A percentile compares a stretch with the other conserved stretches of the same genome.
phyloP scores from a whole-genome alignment of 2,797 vertebrate genomes.

The Platyrinchus mystaceus region DNA sequence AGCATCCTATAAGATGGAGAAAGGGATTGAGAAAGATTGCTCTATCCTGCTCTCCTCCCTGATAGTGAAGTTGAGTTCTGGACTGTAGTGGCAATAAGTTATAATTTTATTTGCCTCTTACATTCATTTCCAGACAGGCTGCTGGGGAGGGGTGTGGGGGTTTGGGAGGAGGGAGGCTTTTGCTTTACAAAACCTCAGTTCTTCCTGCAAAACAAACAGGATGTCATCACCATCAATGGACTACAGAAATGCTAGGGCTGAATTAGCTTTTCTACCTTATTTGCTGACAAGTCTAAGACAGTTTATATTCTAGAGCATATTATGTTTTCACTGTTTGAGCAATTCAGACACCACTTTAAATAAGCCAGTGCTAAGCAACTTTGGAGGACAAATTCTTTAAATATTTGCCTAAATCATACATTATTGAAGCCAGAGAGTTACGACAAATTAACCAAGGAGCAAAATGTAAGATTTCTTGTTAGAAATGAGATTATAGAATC shows the following conservation, averaged over 20 bases:
- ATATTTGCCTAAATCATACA: background rate
- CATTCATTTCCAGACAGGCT: background rate
- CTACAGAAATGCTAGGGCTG: background rate
- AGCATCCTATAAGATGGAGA: background rate
- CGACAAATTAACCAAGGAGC: background rate
- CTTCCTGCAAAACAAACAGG: background rate
- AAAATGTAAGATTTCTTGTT: background rate
- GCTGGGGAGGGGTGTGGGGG: rapidly evolving
- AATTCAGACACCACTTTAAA: background rate
- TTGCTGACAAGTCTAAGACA: background rate
- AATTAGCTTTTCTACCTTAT: background rate
- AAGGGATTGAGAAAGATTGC: background rate
- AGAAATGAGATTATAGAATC: background rate
- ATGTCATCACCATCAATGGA: background rate
- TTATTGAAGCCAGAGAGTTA: background rate
- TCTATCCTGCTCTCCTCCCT: background rate
- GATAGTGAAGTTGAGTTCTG: background rate
- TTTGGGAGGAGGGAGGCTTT: rapidly evolving
- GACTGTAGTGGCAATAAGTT: background rate
- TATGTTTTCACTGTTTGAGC: background rate
- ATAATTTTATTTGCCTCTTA: background rate
- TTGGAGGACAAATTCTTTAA: background rate
- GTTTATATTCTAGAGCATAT: background rate
- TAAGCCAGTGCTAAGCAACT: background rate
- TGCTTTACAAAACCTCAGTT: background rate